A percentile compares a stretch with the other conserved stretches of the same genome.
phyloP scores from a whole-genome alignment of 2,888 invertebrate genomes.

The Caradrina clavipalpis region DNA sequence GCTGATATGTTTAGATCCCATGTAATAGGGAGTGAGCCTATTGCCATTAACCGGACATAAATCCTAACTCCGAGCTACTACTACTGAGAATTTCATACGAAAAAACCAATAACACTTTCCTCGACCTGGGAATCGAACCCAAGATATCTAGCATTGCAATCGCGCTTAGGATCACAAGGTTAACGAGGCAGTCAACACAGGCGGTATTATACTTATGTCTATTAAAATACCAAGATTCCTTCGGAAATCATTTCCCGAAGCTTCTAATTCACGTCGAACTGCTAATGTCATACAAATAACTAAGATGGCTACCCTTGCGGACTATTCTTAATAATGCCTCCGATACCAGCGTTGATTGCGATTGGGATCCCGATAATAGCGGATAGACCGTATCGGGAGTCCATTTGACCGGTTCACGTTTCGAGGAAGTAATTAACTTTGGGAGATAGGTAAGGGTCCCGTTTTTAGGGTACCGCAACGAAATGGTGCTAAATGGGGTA shows the following conservation, averaged over 20 bases:
- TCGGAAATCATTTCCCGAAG: background rate
- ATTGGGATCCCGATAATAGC: slow-evolving; percentile 40
- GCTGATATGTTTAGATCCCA: too few species aligned
- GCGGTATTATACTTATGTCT: too few species aligned
- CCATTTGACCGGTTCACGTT: slow-evolving; percentile 31
- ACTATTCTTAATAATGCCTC: slow-evolving; percentile 39
- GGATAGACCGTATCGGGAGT: slow-evolving; percentile 14
- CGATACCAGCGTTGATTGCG: slow-evolving; percentile 47
- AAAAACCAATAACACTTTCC: too few species aligned
- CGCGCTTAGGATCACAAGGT: too few species aligned
- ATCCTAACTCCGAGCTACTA: too few species aligned
- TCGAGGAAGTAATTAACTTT: slow-evolving; percentile 21
- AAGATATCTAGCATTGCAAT: too few species aligned
- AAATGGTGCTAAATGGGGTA: too few species aligned
- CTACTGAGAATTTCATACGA: too few species aligned
- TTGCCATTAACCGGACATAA: too few species aligned
- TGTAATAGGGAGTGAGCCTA: too few species aligned
- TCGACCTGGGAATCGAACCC: too few species aligned
- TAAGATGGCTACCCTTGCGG: background rate
- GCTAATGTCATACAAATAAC: slow-evolving; percentile 11
- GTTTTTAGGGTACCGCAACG: background rate
- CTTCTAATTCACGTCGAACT: slow-evolving; percentile 22
- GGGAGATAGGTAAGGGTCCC: background rate
- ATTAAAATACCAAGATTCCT: background rate
- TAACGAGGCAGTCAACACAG: too few species aligned